Evolutionary conservation across 2,888 invertebrate species (phyloP).

Genomic region (Tanytarsus gracilentus): DNA sequence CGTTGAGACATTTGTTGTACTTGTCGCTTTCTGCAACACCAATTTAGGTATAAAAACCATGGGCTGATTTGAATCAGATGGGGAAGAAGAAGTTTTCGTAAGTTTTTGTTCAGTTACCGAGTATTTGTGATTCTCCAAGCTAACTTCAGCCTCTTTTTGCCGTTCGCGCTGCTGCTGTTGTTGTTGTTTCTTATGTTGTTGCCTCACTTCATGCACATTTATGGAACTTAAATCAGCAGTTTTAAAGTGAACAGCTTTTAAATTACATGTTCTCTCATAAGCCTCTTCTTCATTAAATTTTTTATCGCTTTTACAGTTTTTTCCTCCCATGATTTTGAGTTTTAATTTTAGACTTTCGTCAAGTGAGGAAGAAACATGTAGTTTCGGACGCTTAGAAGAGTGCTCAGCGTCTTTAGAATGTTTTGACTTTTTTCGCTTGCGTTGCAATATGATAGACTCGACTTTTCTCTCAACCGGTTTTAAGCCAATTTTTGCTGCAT

Average conservation of each 20-base stretch:
- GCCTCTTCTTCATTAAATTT: conserved; percentile 22
- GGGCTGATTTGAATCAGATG: conserved; percentile 20
- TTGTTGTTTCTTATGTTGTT: conserved; percentile 8
- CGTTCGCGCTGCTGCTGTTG: conserved; percentile 13
- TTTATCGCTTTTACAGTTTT: conserved; percentile 40
- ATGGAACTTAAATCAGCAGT: conserved; percentile 8
- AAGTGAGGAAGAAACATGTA: conserved; percentile 47
- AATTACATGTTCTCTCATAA: conserved; percentile 20
- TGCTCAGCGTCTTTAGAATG: conserved; percentile 47
- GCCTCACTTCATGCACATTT: conserved; percentile 15
- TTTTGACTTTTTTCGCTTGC: conserved; percentile 50
- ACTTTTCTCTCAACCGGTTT: conserved; percentile 38
- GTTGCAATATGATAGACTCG: conserved; percentile 37
- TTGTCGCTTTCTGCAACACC: conserved; percentile 14
- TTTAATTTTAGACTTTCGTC: conserved; percentile 48
- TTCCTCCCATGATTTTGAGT: conserved; percentile 45
- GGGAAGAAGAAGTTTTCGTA: conserved; percentile 11
- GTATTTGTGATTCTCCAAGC: conserved; percentile 18
- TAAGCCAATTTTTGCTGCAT: conserved; percentile 41
- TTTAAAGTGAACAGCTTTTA: conserved; percentile 1
- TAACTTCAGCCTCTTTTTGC: conserved; percentile 15
- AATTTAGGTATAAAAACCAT: conserved; percentile 28
- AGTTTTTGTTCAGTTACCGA: conserved; percentile 23
- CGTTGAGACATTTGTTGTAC: neutral
- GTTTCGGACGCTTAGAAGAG: conserved; percentile 44